Conservation (phyloP, 2,888 invertebrate species). For the Galeruca laticollis region DNA sequence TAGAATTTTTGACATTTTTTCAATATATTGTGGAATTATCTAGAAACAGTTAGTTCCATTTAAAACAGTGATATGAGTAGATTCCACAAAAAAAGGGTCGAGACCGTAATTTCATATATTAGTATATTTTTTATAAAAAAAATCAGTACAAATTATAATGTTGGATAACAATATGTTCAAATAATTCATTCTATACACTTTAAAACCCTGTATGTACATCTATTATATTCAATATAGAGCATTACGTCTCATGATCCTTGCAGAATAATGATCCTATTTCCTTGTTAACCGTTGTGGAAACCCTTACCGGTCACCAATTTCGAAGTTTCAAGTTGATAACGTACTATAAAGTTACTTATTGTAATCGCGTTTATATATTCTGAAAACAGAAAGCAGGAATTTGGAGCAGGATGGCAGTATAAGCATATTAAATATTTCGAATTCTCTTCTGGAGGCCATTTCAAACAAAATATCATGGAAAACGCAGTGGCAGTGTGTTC, state of each 20-base stretch:
- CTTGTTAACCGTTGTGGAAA: slow-evolving; percentile 3
- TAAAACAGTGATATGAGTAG: too few relatives aligned
- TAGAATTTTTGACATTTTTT: too few relatives aligned
- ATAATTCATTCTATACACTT: too few relatives aligned
- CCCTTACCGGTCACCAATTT: not conserved
- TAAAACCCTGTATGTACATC: not conserved
- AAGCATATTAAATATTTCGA: slow-evolving; percentile 32
- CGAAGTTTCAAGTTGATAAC: not conserved
- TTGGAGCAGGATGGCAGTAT: slow-evolving; percentile 11
- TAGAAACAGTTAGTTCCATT: too few relatives aligned
- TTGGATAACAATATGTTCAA: too few relatives aligned
- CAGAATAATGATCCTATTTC: not conserved
- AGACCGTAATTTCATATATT: too few relatives aligned
- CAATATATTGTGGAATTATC: too few relatives aligned
- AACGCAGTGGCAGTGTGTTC: slow-evolving; percentile 1
- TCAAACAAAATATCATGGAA: slow-evolving; percentile 25
- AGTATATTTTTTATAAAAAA: too few relatives aligned
- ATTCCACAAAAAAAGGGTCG: too few relatives aligned
- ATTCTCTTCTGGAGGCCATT: slow-evolving; percentile 19
- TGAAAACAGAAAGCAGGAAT: slow-evolving; percentile 15
- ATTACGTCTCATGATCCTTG: not conserved
- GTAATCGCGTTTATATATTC: not conserved
- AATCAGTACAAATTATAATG: too few relatives aligned
- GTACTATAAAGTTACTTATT: slow-evolving; percentile 1
- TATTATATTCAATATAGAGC: not conserved